Base-by-base conservation (phyloP, 2,888 invertebrate species). In the Amphimallon solstitiale region DNA sequence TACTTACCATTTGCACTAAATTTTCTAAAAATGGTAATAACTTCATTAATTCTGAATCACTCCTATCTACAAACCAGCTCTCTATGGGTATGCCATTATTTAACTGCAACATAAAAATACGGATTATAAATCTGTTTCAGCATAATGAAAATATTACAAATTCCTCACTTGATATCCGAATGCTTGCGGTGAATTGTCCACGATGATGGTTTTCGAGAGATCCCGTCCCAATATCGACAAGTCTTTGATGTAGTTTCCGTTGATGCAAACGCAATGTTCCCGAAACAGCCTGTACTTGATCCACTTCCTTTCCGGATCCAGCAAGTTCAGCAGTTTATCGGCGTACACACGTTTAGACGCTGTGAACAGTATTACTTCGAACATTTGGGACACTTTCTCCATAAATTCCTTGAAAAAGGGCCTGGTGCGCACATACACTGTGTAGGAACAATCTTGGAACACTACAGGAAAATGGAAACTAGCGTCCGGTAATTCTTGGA, bases 61-160 rank as follows among this genome's bases (percentile, higher is more conserved):
- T 89, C 77, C 91, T 89, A 84, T 97, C 96, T 72, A 93, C 90
- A 83, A 97, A 98, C 97, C 97, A 97, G 82, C 95, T 95, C 85
- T 96, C 96, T 73, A 98, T 97, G 0, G 97, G 97, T 73, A 97
- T 97, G 21, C 97, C 97, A 83, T 97, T 97, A 83, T 96, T 95
- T 66, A 97, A 82, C 90, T 95, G 86, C 67, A 85, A 84, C 70
- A 69, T 71, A 77, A 73, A 14, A 59, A 40, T 35, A 43, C 17
- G 15, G 15, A 35, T 9, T 38, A 14, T 37, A 9, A 38, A 9
- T 38, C 38, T 17, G 9, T 15, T 37, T 12, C 1, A n/a, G n/a
- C n/a, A 15, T 12, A 37, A 6, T 29, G 35, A 34, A 43, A 46
- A 35, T 14, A 52, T 49, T 59, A 68, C 65, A 62, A 61, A 45